Conservation (phyloP, 2,888 invertebrate species). For the Diplazon laetatorius region DNA sequence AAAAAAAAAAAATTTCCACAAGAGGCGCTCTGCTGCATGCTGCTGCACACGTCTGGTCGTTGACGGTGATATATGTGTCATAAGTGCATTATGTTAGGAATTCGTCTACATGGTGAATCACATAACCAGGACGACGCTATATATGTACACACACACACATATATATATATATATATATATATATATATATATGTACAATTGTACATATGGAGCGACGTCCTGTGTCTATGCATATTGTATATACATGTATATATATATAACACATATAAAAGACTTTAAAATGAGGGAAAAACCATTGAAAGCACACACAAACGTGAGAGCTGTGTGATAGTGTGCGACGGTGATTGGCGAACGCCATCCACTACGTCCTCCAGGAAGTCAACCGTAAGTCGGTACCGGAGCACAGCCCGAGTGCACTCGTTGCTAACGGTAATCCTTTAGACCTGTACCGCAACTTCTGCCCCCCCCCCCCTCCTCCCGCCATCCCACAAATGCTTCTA, state of each 20-base stretch:
- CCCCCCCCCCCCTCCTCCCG: constrained; percentile 57
- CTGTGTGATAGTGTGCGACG: constrained; percentile 15
- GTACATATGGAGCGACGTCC: no score
- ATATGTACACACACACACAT: no score
- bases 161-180: no score
- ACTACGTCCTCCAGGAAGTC: constrained; percentile 60
- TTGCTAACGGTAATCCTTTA: constrained; percentile 81
- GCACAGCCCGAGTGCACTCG: constrained; percentile 77
- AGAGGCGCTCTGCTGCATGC: no score
- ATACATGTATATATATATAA: neutral
- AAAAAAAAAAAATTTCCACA: no score
- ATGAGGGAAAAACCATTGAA: constrained; percentile 36
- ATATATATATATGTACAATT: no score
- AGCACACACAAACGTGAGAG: neutral
- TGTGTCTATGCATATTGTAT: no score
- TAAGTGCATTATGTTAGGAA: no score
- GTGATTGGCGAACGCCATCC: constrained; percentile 34
- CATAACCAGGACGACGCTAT: no score
- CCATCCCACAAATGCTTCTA: constrained; percentile 38
- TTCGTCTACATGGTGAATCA: no score
- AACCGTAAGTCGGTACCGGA: constrained; percentile 65
- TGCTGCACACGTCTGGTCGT: no score
- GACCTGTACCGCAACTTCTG: constrained; percentile 79
- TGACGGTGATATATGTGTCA: no score
- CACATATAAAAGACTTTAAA: constrained; percentile 10